Conservation (phyloP, 2,797 vertebrate species). For the Schizopygopsis malacanthus region DNA sequence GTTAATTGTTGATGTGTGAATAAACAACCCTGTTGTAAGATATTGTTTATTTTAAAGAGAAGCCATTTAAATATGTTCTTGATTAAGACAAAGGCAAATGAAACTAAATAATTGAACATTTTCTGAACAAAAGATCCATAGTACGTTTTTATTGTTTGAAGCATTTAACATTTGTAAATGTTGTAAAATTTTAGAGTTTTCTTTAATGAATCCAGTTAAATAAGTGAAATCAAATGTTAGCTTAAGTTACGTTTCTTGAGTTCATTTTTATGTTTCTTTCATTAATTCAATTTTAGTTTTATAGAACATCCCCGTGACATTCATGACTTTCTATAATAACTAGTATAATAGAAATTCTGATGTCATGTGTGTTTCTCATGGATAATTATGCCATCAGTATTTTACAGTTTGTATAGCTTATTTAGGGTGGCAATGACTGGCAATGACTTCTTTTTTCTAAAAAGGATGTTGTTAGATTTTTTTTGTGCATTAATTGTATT, state of each 20-base stretch:
- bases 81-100: neutral
- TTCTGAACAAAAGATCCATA: neutral
- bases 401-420: neutral
- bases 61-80: neutral
- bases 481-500: neutral
- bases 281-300: neutral
- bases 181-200: neutral
- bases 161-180: no score
- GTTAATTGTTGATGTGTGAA: conserved; percentile 1
- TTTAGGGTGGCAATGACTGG: neutral
- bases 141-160: neutral
- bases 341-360: neutral
- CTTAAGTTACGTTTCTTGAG: neutral
- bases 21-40: neutral
- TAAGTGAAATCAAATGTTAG: neutral
- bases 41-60: neutral
- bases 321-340: neutral
- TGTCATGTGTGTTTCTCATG: neutral
- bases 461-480: neutral
- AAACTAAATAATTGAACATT: neutral
- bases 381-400: neutral
- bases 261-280: neutral
- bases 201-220: neutral
- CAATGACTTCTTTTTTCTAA: neutral
- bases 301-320: neutral